phyloP scores from a whole-genome alignment of 2,797 vertebrate species.

The Momotus momota region DNA sequence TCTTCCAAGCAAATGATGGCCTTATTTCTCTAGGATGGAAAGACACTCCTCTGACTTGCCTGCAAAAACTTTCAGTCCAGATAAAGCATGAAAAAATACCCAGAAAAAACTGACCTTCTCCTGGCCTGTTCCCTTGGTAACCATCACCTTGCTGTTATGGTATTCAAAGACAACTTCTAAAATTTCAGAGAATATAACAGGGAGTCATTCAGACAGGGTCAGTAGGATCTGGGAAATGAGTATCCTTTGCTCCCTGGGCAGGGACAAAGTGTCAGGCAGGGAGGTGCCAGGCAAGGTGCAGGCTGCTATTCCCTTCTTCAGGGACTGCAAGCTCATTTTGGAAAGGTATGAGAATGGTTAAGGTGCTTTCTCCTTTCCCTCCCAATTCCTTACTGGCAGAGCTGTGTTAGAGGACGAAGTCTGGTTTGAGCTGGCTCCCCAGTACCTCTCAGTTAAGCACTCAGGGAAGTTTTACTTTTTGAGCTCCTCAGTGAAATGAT shows the following conservation, averaged over 20 bases:
- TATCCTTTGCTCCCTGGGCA: slow-evolving; percentile 20
- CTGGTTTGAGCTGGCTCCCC: background rate
- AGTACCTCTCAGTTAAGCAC: background rate
- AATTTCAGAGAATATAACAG: slow-evolving; percentile 62
- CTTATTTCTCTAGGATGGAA: slow-evolving; percentile 54
- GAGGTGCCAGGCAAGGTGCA: background rate
- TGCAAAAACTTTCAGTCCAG: slow-evolving; percentile 66
- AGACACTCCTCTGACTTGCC: slow-evolving; percentile 55
- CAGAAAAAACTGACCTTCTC: slow-evolving; percentile 67
- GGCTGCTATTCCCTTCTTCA: background rate
- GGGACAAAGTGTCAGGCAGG: background rate
- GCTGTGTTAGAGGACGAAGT: background rate
- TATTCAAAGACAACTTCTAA: slow-evolving; percentile 78
- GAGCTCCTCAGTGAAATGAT: background rate
- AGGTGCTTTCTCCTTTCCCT: background rate
- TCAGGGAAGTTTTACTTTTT: background rate
- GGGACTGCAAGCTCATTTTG: background rate
- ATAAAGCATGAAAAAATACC: slow-evolving; percentile 72
- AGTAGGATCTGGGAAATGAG: slow-evolving; percentile 27
- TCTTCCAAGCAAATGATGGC: background rate
- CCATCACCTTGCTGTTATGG: slow-evolving; percentile 71
- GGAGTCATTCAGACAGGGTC: slow-evolving; percentile 32
- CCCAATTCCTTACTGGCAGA: background rate
- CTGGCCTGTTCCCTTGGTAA: slow-evolving; percentile 81
- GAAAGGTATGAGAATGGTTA: background rate